These are phyloP conservation scores for Vireo altiloquus DNA, from an alignment of 2,113 vertebrate genomes.

Conservation along the genomic window DNA sequence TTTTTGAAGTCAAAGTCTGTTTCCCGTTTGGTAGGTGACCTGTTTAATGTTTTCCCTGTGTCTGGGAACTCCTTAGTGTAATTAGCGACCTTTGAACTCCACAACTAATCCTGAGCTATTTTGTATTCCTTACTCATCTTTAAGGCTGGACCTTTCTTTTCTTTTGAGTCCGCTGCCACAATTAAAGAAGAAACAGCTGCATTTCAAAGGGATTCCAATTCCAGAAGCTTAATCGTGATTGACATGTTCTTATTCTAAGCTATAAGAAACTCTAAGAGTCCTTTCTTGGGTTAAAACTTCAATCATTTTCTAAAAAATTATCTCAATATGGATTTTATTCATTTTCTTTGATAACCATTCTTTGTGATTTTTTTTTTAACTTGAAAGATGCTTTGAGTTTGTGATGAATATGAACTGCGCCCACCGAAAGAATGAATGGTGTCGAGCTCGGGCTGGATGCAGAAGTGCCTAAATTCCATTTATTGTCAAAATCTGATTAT, in stretches of 20 bases:
- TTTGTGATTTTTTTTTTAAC: conserved; percentile 74
- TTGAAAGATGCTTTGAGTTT: conserved; percentile 79
- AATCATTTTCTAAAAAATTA: conserved; percentile 89
- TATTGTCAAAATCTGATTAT: conserved; percentile 75
- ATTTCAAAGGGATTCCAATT: conserved; percentile 89
- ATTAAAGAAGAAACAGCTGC: conserved; percentile 90
- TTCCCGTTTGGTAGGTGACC: conserved; percentile 85
- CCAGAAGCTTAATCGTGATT: conserved; percentile 87
- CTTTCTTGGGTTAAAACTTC: conserved; percentile 89
- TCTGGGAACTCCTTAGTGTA: conserved; percentile 88
- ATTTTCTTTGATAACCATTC: conserved; percentile 86
- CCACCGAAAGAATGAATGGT: conserved; percentile 62
- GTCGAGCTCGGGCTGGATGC: conserved; percentile 52
- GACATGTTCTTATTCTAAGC: conserved; percentile 87
- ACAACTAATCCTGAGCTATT: conserved; percentile 83
- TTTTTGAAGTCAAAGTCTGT: conserved; percentile 79
- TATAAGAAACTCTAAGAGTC: conserved; percentile 85
- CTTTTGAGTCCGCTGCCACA: conserved; percentile 80
- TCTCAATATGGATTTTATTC: conserved; percentile 88
- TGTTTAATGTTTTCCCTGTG: conserved; percentile 86
- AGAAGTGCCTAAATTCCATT: conserved; percentile 68
- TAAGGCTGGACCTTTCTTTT: conserved; percentile 86
- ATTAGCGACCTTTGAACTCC: conserved; percentile 86
- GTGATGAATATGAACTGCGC: conserved; percentile 68
- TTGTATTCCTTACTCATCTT: conserved; percentile 88